Evolutionary conservation across 2,888 invertebrate genomes (phyloP), one percentile per base, ranked within the genome.

Genomic region (Campoplex capitator): DNA sequence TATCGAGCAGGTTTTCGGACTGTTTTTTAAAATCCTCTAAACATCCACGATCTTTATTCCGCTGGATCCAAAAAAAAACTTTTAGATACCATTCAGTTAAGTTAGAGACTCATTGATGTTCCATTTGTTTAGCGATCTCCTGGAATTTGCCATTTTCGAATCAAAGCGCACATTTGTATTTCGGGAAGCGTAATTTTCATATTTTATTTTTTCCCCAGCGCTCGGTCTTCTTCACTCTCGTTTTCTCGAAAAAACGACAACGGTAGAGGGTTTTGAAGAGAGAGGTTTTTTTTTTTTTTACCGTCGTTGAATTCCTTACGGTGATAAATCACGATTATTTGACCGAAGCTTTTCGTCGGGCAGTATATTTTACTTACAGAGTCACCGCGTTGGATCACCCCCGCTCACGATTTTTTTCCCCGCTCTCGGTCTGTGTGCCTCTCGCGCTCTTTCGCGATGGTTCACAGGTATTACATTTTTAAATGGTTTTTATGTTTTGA

Each of bases 401-500:
- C 89, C 89, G 81, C 80, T 88, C 88, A 82, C 85, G 73, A 85
- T 86, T 75, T 84, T 86, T 51, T 18, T 62, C 16, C 42, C 1
- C 35, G 35, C 58, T 38, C 58, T 38, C 58, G 16, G 9, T 58
- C 42, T n/a, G n/a, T n/a, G 28, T 0, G 23, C 32, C 62, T 65
- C 68, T 8, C 35, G 23, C 51, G 23, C 51, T 70, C 45, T 54
- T 23, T 54, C 45, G 45, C 58, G 6, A 45, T 35, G 8, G 9
- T 82, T 77, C 83, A 65, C 86, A 88, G 94, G 94, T 93, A 94
- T 94, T 94, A 94, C 92, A 94, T 94, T 94, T 94, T 94, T 93
- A 94, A 94, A 93, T 94, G 94, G 94, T 94, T 94, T 93, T 90
- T 94, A 93, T 94, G 93, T 94, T 94, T 94, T 93, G 94, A 94